phyloP scores from a whole-genome alignment of 2,888 invertebrate genomes.

The Calameuta idolon region DNA sequence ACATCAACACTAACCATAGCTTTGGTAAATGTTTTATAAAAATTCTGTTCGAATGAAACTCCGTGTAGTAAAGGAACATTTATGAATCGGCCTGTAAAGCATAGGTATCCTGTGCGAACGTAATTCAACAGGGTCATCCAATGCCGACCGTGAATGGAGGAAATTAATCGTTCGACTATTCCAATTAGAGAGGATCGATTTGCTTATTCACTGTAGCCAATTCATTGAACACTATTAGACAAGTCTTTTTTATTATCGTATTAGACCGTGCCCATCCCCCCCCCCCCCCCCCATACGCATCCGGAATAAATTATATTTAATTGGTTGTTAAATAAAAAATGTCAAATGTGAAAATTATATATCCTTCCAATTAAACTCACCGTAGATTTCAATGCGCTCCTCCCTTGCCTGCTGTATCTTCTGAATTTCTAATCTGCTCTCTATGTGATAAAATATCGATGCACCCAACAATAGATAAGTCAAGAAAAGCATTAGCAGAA shows the following conservation, averaged over 20 bases:
- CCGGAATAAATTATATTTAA: not conserved
- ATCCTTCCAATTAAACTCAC: slow-evolving; percentile 69
- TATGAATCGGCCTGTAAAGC: not conserved
- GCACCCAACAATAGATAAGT: slow-evolving; percentile 85
- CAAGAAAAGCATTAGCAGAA: slow-evolving; percentile 80
- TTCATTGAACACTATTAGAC: not conserved
- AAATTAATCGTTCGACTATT: not conserved
- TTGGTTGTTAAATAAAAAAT: not conserved
- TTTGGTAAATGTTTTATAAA: not conserved
- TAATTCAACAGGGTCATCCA: not conserved
- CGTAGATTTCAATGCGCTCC: slow-evolving; percentile 78
- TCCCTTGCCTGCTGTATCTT: slow-evolving; percentile 72
- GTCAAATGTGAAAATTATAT: not conserved
- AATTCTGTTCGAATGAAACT: not conserved
- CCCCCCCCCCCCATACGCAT: not conserved
- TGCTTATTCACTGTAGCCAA: not conserved
- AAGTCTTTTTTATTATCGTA: not conserved
- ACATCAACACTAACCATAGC: not conserved
- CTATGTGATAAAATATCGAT: slow-evolving; percentile 86
- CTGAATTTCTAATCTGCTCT: slow-evolving; percentile 78
- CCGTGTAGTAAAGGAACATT: not conserved
- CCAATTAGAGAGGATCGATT: not conserved
- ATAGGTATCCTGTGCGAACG: not conserved
- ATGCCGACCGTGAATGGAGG: not conserved
- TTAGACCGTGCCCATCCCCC: not conserved